Percentiles rank a stretch among this genome's conserved stretches.
These are phyloP conservation scores for Nephrotoma appendiculata DNA, from an alignment of 2,888 invertebrate genomes.

Conservation along the genomic window DNA sequence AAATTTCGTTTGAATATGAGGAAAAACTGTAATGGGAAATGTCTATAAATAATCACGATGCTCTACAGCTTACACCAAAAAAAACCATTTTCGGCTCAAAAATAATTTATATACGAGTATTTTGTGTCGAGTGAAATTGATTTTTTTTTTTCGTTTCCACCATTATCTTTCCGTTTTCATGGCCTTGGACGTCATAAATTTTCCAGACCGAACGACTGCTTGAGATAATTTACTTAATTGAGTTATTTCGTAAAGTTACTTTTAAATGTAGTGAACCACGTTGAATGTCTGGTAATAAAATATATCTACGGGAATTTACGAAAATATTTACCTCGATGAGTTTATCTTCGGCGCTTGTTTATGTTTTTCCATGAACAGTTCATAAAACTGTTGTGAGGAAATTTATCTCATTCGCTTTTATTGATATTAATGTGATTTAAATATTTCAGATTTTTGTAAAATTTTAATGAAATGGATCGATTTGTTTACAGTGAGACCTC, in stretches of 20 bases:
- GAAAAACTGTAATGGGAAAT: background rate
- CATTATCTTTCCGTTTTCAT: background rate
- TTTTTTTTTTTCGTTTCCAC: background rate
- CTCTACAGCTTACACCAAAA: background rate
- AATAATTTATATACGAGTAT: background rate
- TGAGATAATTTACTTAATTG: background rate
- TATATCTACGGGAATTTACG: background rate
- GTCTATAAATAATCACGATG: background rate
- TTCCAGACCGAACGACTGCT: background rate
- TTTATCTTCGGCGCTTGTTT: background rate
- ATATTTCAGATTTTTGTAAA: no score
- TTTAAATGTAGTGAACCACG: background rate
- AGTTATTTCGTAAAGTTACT: background rate
- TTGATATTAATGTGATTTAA: background rate
- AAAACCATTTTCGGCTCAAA: background rate
- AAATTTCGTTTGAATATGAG: background rate
- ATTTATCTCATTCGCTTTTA: background rate
- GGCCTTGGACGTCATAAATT: background rate
- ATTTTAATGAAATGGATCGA: no score
- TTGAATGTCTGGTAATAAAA: background rate
- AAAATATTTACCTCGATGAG: background rate
- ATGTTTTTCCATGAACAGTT: background rate
- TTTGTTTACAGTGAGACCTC: no score
- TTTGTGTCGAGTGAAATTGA: no score
- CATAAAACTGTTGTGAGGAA: background rate